These are phyloP conservation scores for Zaprionus capensis DNA, from an alignment of 1,140 invertebrate genomes.

Conservation along the genomic window DNA sequence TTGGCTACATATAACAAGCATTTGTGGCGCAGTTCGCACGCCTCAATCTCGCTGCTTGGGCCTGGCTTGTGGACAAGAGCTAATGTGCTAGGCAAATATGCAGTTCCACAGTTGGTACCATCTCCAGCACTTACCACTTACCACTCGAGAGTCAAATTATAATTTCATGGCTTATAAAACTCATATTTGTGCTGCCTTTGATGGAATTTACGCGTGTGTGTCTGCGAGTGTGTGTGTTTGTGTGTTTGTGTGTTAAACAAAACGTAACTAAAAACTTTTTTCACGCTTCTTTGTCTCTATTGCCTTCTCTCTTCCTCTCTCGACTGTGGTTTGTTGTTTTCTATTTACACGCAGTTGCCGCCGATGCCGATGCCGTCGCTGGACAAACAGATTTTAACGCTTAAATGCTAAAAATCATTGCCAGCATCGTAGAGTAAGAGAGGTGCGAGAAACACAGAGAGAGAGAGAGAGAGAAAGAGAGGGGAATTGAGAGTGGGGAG, in stretches of 20 bases:
- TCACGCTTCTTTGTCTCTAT: slow-evolving; percentile 75
- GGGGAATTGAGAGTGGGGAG: background rate
- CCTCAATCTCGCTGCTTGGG: slow-evolving; percentile 25
- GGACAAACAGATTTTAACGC: slow-evolving; percentile 79
- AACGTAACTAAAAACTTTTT: slow-evolving; percentile 82
- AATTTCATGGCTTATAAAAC: slow-evolving; percentile 83
- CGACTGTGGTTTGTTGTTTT: slow-evolving; percentile 59
- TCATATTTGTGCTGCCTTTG: slow-evolving; percentile 79
- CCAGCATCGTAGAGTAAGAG: slow-evolving; percentile 6
- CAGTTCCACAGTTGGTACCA: slow-evolving; percentile 49
- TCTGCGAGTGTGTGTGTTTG: slow-evolving; percentile 5
- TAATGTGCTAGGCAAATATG: slow-evolving; percentile 74
- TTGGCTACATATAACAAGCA: slow-evolving; percentile 41
- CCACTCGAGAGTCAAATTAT: slow-evolving; percentile 74
- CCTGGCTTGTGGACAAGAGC: slow-evolving; percentile 55
- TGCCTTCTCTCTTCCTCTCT: slow-evolving; percentile 34
- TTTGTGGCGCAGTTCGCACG: slow-evolving; percentile 66
- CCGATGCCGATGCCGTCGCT: slow-evolving; percentile 33
- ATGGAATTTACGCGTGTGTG: slow-evolving; percentile 60
- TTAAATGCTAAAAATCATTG: slow-evolving; percentile 78
- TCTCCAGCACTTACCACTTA: slow-evolving; percentile 60
- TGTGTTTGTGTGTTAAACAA: slow-evolving; percentile 62
- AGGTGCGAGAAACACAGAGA: background rate
- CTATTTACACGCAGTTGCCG: slow-evolving; percentile 71
- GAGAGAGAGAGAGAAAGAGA: background rate